These are phyloP conservation scores for Rhodeus uyekii DNA, from an alignment of 2,797 vertebrate genomes.

Conservation along the genomic window DNA sequence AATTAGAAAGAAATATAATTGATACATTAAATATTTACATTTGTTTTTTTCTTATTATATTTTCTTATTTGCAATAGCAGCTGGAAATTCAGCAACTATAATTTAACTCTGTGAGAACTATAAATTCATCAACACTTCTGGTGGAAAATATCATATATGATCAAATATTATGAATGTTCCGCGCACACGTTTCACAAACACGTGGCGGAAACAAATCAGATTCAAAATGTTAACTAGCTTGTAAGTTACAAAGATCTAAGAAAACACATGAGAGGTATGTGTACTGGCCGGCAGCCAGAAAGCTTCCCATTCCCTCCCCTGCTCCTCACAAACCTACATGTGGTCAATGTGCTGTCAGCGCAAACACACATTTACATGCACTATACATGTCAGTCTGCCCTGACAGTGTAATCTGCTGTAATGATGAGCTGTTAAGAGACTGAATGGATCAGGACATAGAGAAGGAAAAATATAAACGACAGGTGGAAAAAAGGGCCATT, in stretches of 20 bases:
- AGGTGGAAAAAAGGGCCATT: slow-evolving; percentile 1
- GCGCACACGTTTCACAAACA: neutral
- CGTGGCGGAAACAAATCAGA: neutral
- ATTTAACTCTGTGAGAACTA: neutral
- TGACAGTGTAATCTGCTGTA: slow-evolving; percentile 45
- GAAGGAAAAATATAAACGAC: slow-evolving; percentile 13
- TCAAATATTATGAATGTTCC: neutral
- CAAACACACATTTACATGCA: slow-evolving; percentile 50
- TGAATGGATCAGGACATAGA: neutral
- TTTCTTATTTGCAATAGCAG: neutral
- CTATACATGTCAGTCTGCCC: slow-evolving; percentile 40
- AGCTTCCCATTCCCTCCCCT: neutral
- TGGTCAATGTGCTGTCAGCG: neutral
- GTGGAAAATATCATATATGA: neutral
- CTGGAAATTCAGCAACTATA: neutral
- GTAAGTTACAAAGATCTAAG: neutral
- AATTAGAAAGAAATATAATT: neutral
- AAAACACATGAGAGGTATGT: neutral
- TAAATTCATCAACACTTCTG: neutral
- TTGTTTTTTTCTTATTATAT: neutral
- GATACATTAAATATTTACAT: neutral
- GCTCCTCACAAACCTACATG: neutral
- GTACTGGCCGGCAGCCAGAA: neutral
- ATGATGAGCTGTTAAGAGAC: slow-evolving; percentile 15
- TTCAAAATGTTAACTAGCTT: neutral